phyloP scores from a whole-genome alignment of 1,140 invertebrate genomes.

The Daktulosphaira vitifoliae region DNA sequence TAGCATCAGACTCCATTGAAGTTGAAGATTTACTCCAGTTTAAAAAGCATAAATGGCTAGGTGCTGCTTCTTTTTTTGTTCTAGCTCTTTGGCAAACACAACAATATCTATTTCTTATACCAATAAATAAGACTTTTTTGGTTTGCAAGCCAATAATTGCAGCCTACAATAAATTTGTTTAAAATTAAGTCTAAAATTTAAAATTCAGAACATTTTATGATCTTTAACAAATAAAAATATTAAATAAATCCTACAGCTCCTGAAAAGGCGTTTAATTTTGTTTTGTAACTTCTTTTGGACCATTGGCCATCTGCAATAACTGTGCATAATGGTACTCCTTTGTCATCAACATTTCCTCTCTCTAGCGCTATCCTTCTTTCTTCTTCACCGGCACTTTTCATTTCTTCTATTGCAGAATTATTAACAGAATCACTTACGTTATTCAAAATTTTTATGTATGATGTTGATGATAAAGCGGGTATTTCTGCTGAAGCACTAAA shows the following conservation, averaged over 20 bases:
- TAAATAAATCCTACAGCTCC: slow-evolving; percentile 36
- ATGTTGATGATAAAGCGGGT: background rate
- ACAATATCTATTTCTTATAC: slow-evolving; percentile 43
- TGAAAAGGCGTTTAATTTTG: slow-evolving; percentile 39
- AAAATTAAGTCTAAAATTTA: background rate
- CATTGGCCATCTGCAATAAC: slow-evolving; percentile 41
- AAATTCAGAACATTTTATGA: background rate
- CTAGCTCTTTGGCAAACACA: slow-evolving; percentile 36
- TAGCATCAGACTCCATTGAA: slow-evolving; percentile 44
- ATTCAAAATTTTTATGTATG: background rate
- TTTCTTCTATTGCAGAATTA: slow-evolving; percentile 1
- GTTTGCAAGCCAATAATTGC: slow-evolving; percentile 41
- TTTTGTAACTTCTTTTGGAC: slow-evolving; percentile 40
- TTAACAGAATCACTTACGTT: background rate
- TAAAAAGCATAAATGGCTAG: slow-evolving; percentile 39
- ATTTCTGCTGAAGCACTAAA: background rate
- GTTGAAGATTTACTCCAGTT: slow-evolving; percentile 42
- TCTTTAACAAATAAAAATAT: background rate
- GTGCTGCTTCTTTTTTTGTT: background rate
- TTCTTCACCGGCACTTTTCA: slow-evolving; percentile 36
- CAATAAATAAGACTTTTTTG: slow-evolving; percentile 41
- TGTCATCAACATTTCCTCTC: slow-evolving; percentile 20
- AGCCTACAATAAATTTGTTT: background rate
- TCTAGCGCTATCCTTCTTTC: slow-evolving; percentile 35
- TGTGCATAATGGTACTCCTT: slow-evolving; percentile 38